Evolutionary conservation across 92 coral and sea anemone species (phyloP), one percentile per base, ranked within the genome.

Genomic region (Palythoa grandis): DNA sequence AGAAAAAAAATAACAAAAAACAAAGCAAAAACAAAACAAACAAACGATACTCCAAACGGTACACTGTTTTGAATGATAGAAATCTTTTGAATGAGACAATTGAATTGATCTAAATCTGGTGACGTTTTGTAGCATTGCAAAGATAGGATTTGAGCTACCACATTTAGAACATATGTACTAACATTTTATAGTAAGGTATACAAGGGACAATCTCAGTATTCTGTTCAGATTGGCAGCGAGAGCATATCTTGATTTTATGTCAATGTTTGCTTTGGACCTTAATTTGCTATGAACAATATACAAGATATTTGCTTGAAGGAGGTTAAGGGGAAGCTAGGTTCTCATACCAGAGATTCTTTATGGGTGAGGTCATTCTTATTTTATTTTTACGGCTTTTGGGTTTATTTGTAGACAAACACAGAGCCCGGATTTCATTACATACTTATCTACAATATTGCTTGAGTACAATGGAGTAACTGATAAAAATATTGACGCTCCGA

Each of bases 231-330:
- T 19, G 54, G 38, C 25, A 16, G 47, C 11, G 20, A 72, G 7
- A 72, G 43, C 40, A 12, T 11, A 15, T 14, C 40, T 11, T 40
- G 38, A 4, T 3, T 1, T 29, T 29, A 29, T 29, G 35, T 29
- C 35, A 29, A 29, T 29, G 77, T 72, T 72, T 72, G 16, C 6
- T 38, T 40, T 72, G 53, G 77, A n/a, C 17, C 39, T 72, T 72
- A 40, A 19, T 37, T 72, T 72, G 47, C 39, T 72, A 14, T 39
- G 56, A 20, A 17, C 12, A 38, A 16, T 37, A 17, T 72, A 38
- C 43, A 72, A 50, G 39, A 72, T 72, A 72, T 72, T 72, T 72
- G 39, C 77, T 50, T 38, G 23, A 38, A 22, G 4, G 56, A 72
- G 52, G 48, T 7, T 68, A 22, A 25, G 40, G 38, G n/a, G 10